Conservation (phyloP, 1,140 invertebrate genomes). For the Andricus grossulariae region DNA sequence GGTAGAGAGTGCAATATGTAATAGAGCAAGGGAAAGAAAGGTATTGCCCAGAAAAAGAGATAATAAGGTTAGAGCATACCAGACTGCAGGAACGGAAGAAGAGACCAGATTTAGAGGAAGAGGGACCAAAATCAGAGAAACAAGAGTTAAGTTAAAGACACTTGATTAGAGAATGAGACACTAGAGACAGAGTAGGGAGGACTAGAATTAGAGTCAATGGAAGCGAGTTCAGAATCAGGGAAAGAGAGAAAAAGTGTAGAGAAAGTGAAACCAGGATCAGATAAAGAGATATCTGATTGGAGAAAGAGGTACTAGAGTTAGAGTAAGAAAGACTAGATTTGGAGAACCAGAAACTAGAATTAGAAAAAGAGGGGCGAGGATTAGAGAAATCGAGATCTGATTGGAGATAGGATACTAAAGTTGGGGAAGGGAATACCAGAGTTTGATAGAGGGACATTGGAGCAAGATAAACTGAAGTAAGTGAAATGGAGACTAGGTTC, state of each 20-base stretch:
- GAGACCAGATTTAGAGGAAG: constrained; percentile 23
- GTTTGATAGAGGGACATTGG: neutral
- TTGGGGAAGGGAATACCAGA: too few relatives aligned
- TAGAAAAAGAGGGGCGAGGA: constrained; percentile 16
- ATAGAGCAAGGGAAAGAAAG: neutral
- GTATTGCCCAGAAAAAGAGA: neutral
- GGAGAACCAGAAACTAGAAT: constrained; percentile 20
- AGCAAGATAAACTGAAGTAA: neutral
- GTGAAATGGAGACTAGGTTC: neutral
- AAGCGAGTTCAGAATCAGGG: constrained; percentile 32
- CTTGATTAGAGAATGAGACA: constrained; percentile 11
- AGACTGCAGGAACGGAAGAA: constrained; percentile 6
- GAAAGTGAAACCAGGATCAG: neutral
- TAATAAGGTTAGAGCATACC: neutral
- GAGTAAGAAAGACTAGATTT: neutral
- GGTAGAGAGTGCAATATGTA: too few relatives aligned
- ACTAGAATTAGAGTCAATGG: constrained; percentile 32
- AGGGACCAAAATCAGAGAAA: neutral
- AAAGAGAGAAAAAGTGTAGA: neutral
- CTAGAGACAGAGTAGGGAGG: constrained; percentile 35
- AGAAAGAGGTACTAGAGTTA: too few relatives aligned
- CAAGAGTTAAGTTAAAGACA: too few relatives aligned
- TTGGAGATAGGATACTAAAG: too few relatives aligned
- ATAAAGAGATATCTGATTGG: neutral
- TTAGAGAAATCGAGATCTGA: too few relatives aligned